These are phyloP conservation scores for sheep (Ovis aries) DNA, from an alignment of 2,113 vertebrate species.

Conservation along the genomic window ARS-UI_Ramb_v3.0 NC_056074.1:1871501-1872000, in stretches of 20 bases:
- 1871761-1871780: conserved; percentile 79
- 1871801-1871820: conserved; percentile 67
- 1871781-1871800: conserved; percentile 74
- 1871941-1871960: not conserved
- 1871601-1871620: conserved; percentile 70
- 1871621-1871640: conserved; percentile 58
- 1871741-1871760: conserved; percentile 78
- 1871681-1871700: conserved; percentile 78
- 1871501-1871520: conserved; percentile 71
- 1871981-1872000: not conserved
- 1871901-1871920: not conserved
- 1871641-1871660: conserved; percentile 76
- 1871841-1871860: conserved; percentile 34
- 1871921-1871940: not conserved
- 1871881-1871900: not conserved
- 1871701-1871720: conserved; percentile 78
- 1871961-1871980: not conserved
- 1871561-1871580: conserved; percentile 76
- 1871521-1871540: conserved; percentile 70
- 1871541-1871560: conserved; percentile 72
- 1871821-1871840: conserved; percentile 47
- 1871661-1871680: conserved; percentile 77
- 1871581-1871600: conserved; percentile 54
- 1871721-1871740: conserved; percentile 78
- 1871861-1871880: not conserved